Percentiles rank a stretch among this genome's conserved stretches.
These are phyloP conservation scores for Syncerus caffer DNA, from an alignment of 2,797 vertebrate species.

Conservation along the genomic window DNA sequence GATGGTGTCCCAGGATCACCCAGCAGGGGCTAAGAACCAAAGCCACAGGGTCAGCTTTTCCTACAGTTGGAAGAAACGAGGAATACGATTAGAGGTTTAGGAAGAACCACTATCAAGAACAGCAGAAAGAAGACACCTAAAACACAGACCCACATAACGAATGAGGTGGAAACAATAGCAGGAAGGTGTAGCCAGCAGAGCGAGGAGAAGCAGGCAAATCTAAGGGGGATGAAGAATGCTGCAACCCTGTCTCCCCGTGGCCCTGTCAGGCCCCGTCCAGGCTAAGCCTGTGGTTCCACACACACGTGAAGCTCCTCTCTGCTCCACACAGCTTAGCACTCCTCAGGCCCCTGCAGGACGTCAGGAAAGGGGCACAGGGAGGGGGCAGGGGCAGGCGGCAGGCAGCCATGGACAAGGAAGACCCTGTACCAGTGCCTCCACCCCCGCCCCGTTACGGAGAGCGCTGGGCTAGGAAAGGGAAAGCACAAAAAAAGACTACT, in stretches of 20 bases:
- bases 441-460: neutral
- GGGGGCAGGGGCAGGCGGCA: no score
- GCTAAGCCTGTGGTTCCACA: neutral
- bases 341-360: neutral
- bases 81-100: neutral
- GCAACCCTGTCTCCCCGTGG: fast-evolving
- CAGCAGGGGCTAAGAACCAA: neutral
- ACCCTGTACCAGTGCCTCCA: no score
- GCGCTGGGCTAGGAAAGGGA: neutral
- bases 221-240: neutral
- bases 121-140: neutral
- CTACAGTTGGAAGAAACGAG: neutral
- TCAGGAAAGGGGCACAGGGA: neutral
- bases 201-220: neutral
- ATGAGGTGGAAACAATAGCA: neutral
- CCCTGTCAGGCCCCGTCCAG: neutral
- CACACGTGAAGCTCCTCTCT: neutral
- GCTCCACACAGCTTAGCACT: neutral
- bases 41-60: neutral
- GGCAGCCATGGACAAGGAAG: no score
- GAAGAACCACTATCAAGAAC: neutral
- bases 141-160: neutral
- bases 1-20: neutral
- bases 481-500: neutral
- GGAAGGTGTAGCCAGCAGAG: neutral